phyloP scores from a whole-genome alignment of 92 coral and sea anemone genomes.

The Phenganax marumi region DNA sequence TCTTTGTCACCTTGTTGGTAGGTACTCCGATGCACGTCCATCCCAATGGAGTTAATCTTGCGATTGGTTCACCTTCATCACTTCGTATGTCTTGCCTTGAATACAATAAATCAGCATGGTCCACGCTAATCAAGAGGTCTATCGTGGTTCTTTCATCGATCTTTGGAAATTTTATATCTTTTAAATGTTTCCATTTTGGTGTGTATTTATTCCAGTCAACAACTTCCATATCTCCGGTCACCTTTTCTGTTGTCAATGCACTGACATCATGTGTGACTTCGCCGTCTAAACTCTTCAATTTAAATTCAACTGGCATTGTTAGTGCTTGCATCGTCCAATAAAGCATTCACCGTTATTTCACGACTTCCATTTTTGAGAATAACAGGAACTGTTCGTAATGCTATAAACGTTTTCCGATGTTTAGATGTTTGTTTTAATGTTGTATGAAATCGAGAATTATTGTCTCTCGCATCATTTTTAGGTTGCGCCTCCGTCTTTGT shows the following conservation, averaged over 20 bases:
- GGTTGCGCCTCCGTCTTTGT: background rate
- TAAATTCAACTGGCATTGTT: background rate
- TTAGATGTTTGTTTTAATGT: background rate
- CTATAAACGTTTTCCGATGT: background rate
- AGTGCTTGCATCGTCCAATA: constrained; percentile 42
- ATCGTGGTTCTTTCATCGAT: too few species aligned
- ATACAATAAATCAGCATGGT: background rate
- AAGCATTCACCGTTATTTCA: constrained; percentile 24
- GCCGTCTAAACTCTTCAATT: constrained; percentile 13
- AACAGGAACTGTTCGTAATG: constrained; percentile 27
- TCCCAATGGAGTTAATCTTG: constrained; percentile 37
- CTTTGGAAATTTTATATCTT: background rate
- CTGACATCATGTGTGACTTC: constrained; percentile 11
- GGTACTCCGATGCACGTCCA: constrained; percentile 39
- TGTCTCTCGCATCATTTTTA: background rate
- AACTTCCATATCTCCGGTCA: constrained; percentile 64
- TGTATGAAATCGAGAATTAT: background rate
- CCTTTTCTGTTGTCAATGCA: constrained; percentile 56
- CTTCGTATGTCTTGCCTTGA: background rate
- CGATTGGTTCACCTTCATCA: constrained; percentile 30
- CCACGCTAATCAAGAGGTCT: too few species aligned
- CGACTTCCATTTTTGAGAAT: background rate
- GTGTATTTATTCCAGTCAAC: constrained; percentile 53
- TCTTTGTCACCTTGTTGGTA: background rate
- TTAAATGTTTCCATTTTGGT: background rate